Conservation (phyloP, 2,113 vertebrate species). For the Riparia riparia region DNA sequence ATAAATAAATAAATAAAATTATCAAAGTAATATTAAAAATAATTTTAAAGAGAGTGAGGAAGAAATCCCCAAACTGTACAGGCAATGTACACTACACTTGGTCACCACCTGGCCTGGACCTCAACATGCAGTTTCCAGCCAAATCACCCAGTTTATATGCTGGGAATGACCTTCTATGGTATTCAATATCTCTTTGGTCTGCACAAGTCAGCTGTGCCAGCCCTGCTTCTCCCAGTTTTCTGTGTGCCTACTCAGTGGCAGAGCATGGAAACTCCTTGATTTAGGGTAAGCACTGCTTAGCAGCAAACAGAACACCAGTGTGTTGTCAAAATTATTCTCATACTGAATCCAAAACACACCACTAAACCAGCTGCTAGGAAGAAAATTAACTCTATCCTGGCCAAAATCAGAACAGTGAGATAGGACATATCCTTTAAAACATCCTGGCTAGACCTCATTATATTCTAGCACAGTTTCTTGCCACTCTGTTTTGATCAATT, state of each 20-base stretch:
- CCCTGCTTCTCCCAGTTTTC: background rate
- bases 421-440: background rate
- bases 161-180: background rate
- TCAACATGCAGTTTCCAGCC: background rate
- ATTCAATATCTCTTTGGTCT: background rate
- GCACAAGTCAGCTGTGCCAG: background rate
- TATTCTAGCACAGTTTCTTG: background rate
- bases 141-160: background rate
- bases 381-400: background rate
- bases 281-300: background rate
- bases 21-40: background rate
- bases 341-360: background rate
- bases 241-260: background rate
- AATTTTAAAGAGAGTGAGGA: background rate
- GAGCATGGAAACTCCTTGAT: rapidly evolving
- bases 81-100: background rate
- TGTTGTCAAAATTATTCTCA: background rate
- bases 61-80: too few species aligned
- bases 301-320: background rate
- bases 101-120: rapidly evolving
- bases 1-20: background rate
- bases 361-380: background rate
- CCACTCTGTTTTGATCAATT: background rate
- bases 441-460: background rate
- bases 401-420: background rate